Conservation (phyloP, 2,888 invertebrate species). For the Zaprionus bogoriensis region DNA sequence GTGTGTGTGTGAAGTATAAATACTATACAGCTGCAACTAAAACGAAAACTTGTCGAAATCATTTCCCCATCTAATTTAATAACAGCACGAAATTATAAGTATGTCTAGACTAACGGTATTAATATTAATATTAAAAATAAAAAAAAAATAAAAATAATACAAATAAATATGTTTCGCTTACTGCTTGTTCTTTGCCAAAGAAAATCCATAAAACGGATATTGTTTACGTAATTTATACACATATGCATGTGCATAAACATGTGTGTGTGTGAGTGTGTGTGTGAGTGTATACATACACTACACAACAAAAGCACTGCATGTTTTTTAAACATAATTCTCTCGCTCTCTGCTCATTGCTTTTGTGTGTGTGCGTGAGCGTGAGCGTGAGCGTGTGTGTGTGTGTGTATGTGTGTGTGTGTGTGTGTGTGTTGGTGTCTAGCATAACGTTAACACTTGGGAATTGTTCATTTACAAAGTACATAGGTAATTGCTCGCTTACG, state of each 20-base stretch:
- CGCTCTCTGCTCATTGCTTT: not conserved
- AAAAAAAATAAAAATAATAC: slow-evolving; percentile 24
- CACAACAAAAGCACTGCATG: slow-evolving; percentile 42
- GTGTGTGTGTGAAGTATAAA: slow-evolving; percentile 4
- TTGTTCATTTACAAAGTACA: slow-evolving; percentile 53
- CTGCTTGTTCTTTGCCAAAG: slow-evolving; percentile 49
- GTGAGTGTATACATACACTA: slow-evolving; percentile 23
- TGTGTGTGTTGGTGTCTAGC: not conserved
- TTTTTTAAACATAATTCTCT: slow-evolving; percentile 48
- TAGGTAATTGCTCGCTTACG: slow-evolving; percentile 39
- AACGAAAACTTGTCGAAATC: slow-evolving; percentile 23
- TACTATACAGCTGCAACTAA: slow-evolving; percentile 31
- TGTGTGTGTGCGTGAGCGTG: too few relatives aligned
- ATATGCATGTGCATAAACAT: slow-evolving; percentile 22
- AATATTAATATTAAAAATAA: slow-evolving; percentile 11
- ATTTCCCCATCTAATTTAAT: slow-evolving; percentile 44
- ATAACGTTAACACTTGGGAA: slow-evolving; percentile 59
- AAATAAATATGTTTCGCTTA: slow-evolving; percentile 41
- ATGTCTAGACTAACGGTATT: slow-evolving; percentile 3
- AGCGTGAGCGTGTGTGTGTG: not conserved
- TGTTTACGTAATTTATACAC: slow-evolving; percentile 52
- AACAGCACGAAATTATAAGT: slow-evolving; percentile 44
- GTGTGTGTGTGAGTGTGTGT: slow-evolving; percentile 7
- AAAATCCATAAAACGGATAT: slow-evolving; percentile 76
- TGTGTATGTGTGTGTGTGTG: not conserved